Base-by-base conservation (phyloP, 2,888 invertebrate species). In the Itoplectis maculator region DNA sequence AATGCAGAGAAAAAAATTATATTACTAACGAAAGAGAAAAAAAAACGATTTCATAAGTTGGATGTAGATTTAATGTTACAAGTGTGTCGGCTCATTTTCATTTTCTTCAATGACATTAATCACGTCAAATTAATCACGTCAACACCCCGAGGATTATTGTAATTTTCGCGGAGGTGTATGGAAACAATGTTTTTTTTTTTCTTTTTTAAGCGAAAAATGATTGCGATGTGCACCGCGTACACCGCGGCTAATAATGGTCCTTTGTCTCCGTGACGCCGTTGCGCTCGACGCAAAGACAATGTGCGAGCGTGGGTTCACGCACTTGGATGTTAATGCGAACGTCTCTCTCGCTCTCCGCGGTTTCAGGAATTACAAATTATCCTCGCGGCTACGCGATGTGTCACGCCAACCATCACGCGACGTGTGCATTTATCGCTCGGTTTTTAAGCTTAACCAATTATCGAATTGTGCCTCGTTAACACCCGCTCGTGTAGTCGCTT, bases 401-500 rank as follows among this genome's bases (percentile, higher is more conserved):
- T 54, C 74, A 63, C 63, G 51, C 15, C 11, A 5, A 40, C 15
- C 15, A 49, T 42, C 61, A 40, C 63, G 63, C 63, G 63, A 74
- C 47, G 45, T 13, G 51, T 75, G 29, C 35, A 56, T 76, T 79
- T 73, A 40, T 37, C 65, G 70, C 47, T 68, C 49, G 79, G 63
- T 66, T 75, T 68, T 51, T 63, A 74, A 63, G 74, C 51, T 13
- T 74, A n/a, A 40, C 63, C 85, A 86, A 86, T 85, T 84, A 85
- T 84, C 77, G 79, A 85, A 84, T 84, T 85, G 81, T 84, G 75
- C 78, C 76, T 72, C 9, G 37, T 82, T 75, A 35, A 78, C n/a
- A 37, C 69, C 37, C 7, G 23, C 49, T 78, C 35, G 63, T 35
- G 51, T 7, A 23, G 15, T 65, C 73, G 42, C 40, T 54, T 69